These are phyloP conservation scores for Pimpla rufipes DNA, from an alignment of 2,888 invertebrate genomes.

Conservation along the genomic window DNA sequence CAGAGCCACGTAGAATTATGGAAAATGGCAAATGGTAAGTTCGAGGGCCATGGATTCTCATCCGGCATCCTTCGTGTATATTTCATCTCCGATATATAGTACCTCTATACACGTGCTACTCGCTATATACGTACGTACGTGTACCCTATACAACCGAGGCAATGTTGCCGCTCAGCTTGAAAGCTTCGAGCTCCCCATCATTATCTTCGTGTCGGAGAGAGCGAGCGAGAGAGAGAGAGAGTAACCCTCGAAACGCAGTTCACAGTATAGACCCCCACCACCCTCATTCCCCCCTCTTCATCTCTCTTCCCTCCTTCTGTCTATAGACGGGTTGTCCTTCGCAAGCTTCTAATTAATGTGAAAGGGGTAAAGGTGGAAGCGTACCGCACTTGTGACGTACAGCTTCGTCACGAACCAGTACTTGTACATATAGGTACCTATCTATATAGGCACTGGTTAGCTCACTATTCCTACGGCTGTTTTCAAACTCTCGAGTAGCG, in stretches of 20 bases:
- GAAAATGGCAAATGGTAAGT: slow-evolving; percentile 33
- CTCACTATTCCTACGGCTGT: slow-evolving; percentile 5
- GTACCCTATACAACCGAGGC: slow-evolving; percentile 12
- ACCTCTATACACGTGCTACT: not conserved
- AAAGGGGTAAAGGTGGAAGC: slow-evolving; percentile 61
- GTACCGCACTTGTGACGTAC: slow-evolving; percentile 38
- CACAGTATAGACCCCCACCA: not conserved
- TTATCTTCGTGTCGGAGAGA: slow-evolving; percentile 33
- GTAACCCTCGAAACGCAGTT: slow-evolving; percentile 33
- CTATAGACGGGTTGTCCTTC: slow-evolving; percentile 40
- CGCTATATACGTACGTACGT: not conserved
- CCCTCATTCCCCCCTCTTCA: not conserved
- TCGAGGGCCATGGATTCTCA: slow-evolving; percentile 46
- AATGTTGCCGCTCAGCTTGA: slow-evolving; percentile 42
- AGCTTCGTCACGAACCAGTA: slow-evolving; percentile 48
- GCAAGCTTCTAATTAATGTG: slow-evolving; percentile 65
- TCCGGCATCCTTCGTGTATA: slow-evolving; percentile 34
- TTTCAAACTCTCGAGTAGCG: slow-evolving; percentile 27
- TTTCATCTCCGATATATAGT: slow-evolving; percentile 25
- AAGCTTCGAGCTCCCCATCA: slow-evolving; percentile 37
- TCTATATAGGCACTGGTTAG: not conserved
- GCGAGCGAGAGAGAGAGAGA: not conserved
- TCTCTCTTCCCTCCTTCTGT: slow-evolving; percentile 1
- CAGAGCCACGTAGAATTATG: slow-evolving; percentile 10
- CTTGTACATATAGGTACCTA: not conserved